A percentile compares a stretch with the other conserved stretches of the same genome.
Evolutionary conservation across 1,140 invertebrate species (phyloP).

Genomic region (Pseudobourletiella spinata): DNA sequence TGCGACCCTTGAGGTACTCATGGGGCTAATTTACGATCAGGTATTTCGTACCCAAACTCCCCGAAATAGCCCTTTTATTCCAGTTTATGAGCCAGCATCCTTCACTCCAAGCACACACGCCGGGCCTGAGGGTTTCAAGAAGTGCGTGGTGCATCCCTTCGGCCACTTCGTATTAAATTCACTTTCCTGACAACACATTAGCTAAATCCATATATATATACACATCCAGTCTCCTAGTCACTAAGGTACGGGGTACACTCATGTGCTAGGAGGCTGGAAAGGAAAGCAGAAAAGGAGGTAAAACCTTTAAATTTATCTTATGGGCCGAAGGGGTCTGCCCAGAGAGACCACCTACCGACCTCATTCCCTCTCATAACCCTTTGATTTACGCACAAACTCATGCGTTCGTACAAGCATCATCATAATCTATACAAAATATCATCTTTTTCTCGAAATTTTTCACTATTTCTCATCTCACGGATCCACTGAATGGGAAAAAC

Average conservation of each 20-base stretch:
- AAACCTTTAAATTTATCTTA: neutral
- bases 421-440: conserved; percentile 1
- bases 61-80: conserved; percentile 15
- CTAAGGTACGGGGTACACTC: too few relatives aligned
- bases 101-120: neutral
- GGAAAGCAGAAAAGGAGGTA: neutral
- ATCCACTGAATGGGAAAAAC: too few relatives aligned
- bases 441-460: neutral
- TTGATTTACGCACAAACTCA: conserved; percentile 15
- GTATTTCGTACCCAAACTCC: conserved; percentile 2
- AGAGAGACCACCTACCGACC: conserved; percentile 14
- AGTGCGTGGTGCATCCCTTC: too few relatives aligned
- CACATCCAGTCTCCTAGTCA: too few relatives aligned
- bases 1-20: conserved; percentile 16
- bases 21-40: conserved; percentile 30
- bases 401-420: neutral
- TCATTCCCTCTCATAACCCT: conserved; percentile 14
- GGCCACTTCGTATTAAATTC: too few relatives aligned
- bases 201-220: too few relatives aligned
- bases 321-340: conserved; percentile 14
- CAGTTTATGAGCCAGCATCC: conserved; percentile 8
- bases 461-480: too few relatives aligned
- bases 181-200: neutral
- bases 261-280: neutral
- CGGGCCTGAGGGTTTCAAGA: too few relatives aligned